Conservation (phyloP, 1,140 invertebrate genomes). For the Palaemon carinicauda region DNA sequence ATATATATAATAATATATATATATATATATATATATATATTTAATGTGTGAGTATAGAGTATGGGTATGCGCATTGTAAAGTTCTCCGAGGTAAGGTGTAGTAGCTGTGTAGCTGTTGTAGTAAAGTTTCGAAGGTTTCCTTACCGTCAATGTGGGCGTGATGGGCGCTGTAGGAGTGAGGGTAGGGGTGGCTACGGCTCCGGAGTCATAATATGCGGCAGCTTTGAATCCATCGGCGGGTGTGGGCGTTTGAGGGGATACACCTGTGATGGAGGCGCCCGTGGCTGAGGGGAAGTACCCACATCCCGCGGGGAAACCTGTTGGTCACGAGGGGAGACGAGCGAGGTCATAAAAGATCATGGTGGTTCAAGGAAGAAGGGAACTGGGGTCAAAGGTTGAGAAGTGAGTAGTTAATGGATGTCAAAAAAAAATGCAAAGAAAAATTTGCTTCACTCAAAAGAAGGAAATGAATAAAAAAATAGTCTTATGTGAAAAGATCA, state of each 20-base stretch:
- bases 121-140: neutral
- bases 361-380: neutral
- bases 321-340: neutral
- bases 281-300: constrained; percentile 59
- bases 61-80: too few species aligned
- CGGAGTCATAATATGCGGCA: constrained; percentile 57
- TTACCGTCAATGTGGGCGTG: constrained; percentile 57
- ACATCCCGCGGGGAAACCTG: constrained; percentile 57
- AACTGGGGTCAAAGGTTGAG: neutral
- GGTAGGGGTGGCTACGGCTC: constrained; percentile 59
- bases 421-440: neutral
- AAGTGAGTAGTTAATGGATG: neutral
- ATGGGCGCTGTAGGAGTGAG: constrained; percentile 59
- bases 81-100: too few species aligned
- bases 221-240: constrained; percentile 59
- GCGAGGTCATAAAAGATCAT: neutral
- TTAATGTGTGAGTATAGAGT: too few species aligned
- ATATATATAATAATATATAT: too few species aligned
- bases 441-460: constrained; percentile 1
- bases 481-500: too few species aligned
- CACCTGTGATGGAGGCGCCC: constrained; percentile 54
- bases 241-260: constrained; percentile 58
- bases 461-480: neutral
- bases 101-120: too few species aligned
- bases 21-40: too few species aligned